These are phyloP conservation scores for Homalodisca vitripennis DNA, from an alignment of 1,140 invertebrate species.

Conservation along the genomic window DNA sequence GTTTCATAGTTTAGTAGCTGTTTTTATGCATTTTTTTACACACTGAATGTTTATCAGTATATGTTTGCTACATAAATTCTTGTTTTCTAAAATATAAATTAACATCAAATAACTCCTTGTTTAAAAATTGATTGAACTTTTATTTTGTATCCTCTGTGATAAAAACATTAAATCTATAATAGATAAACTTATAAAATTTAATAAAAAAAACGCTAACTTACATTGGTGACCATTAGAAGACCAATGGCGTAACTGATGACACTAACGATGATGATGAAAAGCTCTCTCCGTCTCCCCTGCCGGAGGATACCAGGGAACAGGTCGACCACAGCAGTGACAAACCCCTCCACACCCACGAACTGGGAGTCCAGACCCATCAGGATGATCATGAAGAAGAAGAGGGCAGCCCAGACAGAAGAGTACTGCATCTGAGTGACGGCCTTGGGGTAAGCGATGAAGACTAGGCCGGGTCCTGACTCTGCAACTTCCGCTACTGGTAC, in stretches of 20 bases:
- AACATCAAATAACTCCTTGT: too few species aligned
- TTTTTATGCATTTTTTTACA: too few species aligned
- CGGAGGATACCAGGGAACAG: conserved; percentile 56
- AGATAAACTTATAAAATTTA: too few species aligned
- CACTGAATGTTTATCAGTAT: too few species aligned
- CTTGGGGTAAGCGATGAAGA: conserved; percentile 86
- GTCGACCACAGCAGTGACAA: conserved; percentile 62
- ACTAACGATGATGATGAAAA: conserved; percentile 60
- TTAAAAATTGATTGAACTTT: too few species aligned
- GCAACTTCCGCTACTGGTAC: conserved; percentile 55
- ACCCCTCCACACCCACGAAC: conserved; percentile 62
- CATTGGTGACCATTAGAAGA: conserved; percentile 68
- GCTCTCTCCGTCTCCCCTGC: conserved; percentile 52
- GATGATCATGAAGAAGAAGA: conserved; percentile 85
- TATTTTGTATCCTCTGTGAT: too few species aligned
- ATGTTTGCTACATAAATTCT: too few species aligned
- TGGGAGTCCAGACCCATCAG: conserved; percentile 74
- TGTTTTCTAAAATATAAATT: too few species aligned
- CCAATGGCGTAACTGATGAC: conserved; percentile 63
- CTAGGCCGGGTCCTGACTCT: conserved; percentile 69
- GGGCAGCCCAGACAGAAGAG: conserved; percentile 39
- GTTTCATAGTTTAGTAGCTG: too few species aligned
- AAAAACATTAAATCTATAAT: too few species aligned
- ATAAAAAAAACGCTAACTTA: too few species aligned
- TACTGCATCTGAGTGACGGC: conserved; percentile 39